Conservation (phyloP, 2,797 vertebrate species). For the Trichosurus vulpecula region DNA sequence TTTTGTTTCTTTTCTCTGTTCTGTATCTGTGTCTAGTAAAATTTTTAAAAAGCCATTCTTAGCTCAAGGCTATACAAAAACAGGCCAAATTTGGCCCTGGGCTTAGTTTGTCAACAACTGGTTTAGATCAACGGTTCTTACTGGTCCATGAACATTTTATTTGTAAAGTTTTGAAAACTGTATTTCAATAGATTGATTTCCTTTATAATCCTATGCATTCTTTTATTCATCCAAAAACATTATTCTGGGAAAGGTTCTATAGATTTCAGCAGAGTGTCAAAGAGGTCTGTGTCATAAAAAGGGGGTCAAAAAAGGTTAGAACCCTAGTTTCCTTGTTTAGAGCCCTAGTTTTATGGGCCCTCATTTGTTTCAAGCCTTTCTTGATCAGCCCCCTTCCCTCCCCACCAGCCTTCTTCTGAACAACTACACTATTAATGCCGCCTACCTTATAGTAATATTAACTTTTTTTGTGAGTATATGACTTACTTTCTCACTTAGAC, state of each 20-base stretch:
- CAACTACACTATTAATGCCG: not conserved
- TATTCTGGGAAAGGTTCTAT: not conserved
- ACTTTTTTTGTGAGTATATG: not conserved
- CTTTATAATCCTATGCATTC: not conserved
- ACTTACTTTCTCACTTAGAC: not conserved
- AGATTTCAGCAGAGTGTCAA: not conserved
- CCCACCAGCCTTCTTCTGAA: not conserved
- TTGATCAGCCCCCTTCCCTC: not conserved
- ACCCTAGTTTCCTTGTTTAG: not conserved
- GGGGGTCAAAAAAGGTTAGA: not conserved
- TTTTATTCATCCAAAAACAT: not conserved
- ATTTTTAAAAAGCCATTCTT: too few relatives aligned
- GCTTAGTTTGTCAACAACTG: not conserved
- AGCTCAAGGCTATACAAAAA: not conserved
- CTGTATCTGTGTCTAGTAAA: too few relatives aligned
- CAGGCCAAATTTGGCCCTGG: not conserved
- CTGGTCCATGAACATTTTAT: not conserved
- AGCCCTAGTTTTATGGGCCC: not conserved
- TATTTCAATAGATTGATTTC: not conserved
- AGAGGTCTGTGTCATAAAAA: not conserved
- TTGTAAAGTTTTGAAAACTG: not conserved
- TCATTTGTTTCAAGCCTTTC: not conserved
- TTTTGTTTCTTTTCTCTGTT: too few relatives aligned
- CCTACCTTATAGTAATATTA: not conserved
- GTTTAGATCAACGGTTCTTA: not conserved